A percentile compares a stretch with the other conserved stretches of the same genome.
These are phyloP conservation scores for Cyanoramphus novaezelandiae DNA, from an alignment of 2,113 vertebrate genomes.

Conservation along the genomic window DNA sequence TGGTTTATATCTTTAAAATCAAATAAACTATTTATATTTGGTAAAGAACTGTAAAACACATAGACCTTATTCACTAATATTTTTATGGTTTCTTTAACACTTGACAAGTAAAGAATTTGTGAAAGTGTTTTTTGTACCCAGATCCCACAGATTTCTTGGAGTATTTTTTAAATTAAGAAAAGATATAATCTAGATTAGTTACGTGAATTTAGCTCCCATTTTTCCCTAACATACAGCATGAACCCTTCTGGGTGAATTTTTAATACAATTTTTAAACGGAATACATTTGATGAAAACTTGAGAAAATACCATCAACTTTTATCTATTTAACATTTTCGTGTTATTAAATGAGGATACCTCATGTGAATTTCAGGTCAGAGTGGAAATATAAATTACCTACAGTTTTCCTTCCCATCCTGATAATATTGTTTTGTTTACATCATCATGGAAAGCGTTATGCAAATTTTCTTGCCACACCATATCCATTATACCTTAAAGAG, in stretches of 20 bases:
- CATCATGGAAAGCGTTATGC: conserved; percentile 40
- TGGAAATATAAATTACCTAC: conserved; percentile 38
- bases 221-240: background rate
- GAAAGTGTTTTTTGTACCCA: conserved; percentile 59
- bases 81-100: conserved; percentile 77
- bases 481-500: conserved; percentile 41
- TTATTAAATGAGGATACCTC: conserved; percentile 48
- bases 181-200: background rate
- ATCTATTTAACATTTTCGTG: conserved; percentile 32
- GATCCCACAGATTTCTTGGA: conserved; percentile 40
- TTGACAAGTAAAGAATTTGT: conserved; percentile 64
- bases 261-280: background rate
- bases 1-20: conserved; percentile 77
- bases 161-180: conserved; percentile 25
- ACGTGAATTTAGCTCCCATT: background rate
- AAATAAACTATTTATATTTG: conserved; percentile 72
- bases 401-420: conserved; percentile 28
- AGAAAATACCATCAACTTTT: conserved; percentile 42
- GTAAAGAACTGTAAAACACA: conserved; percentile 62
- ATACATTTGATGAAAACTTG: background rate
- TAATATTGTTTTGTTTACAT: conserved; percentile 61
- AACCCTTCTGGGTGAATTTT: background rate
- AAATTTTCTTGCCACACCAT: conserved; percentile 29
- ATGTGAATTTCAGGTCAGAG: conserved; percentile 51
- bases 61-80: conserved; percentile 73